Conservation (phyloP, 2,797 vertebrate genomes). For the Anguilla pacifica region DNA sequence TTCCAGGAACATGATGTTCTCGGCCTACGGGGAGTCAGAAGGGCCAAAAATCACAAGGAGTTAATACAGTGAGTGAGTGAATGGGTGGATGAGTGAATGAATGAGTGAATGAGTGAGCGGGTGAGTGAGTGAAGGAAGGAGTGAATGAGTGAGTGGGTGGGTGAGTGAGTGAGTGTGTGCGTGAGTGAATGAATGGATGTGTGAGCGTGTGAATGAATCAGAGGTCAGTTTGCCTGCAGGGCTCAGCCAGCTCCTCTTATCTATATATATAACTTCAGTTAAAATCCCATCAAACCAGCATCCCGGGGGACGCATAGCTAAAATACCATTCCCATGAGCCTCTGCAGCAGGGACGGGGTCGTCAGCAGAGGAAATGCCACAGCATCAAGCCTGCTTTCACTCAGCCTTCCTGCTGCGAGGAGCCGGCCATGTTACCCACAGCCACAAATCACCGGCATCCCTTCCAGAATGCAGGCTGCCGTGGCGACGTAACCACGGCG, state of each 20-base stretch:
- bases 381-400: background rate
- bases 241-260: background rate
- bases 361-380: background rate
- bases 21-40: slow-evolving; percentile 73
- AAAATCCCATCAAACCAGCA: background rate
- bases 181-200: background rate
- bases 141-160: background rate
- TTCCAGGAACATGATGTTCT: slow-evolving; percentile 95
- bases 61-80: background rate
- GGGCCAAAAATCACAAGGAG: background rate
- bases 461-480: background rate
- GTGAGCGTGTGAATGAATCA: background rate
- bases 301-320: background rate
- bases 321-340: slow-evolving; percentile 7
- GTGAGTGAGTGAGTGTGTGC: background rate
- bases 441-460: background rate
- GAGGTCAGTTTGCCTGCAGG: background rate
- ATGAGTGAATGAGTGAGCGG: background rate
- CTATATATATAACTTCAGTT: background rate
- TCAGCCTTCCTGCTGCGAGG: background rate
- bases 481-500: background rate
- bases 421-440: background rate
- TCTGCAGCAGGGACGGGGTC: background rate
- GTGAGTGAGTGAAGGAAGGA: background rate
- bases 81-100: background rate